Evolutionary conservation across 2,113 vertebrate species (phyloP).

Genomic region (Larimichthys crocea): DNA sequence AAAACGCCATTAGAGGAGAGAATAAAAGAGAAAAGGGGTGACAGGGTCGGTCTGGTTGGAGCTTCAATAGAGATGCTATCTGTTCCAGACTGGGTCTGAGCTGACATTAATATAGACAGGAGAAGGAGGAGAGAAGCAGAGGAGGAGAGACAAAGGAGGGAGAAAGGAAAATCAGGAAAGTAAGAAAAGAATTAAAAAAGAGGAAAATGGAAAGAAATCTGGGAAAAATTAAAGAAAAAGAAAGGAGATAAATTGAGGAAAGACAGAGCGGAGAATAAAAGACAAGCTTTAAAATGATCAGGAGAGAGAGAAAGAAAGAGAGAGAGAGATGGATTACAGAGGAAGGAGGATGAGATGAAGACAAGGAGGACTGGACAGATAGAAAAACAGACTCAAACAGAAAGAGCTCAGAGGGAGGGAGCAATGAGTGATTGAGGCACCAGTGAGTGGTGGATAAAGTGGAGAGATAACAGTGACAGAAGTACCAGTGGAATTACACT

Average conservation of each 20-base stretch:
- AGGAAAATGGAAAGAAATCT: neutral
- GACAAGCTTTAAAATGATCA: neutral
- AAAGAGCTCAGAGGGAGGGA: no score
- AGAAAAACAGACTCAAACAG: constrained; percentile 2
- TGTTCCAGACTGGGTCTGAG: constrained; percentile 46
- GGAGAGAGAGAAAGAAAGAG: neutral
- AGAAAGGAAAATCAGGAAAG: neutral
- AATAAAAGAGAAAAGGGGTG: constrained; percentile 55
- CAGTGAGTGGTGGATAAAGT: constrained; percentile 37
- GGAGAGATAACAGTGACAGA: constrained; percentile 43
- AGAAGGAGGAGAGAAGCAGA: constrained; percentile 6
- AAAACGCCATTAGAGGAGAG: constrained; percentile 54
- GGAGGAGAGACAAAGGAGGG: neutral
- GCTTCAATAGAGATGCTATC: constrained; percentile 75
- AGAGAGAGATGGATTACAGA: constrained; percentile 5
- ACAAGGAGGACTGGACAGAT: constrained; percentile 12
- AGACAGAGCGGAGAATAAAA: neutral
- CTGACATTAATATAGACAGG: constrained; percentile 23
- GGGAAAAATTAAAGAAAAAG: neutral
- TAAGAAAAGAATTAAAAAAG: neutral
- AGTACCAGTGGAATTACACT: neutral
- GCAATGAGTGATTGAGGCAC: constrained; percentile 17
- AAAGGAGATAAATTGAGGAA: neutral
- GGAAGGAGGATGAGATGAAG: constrained; percentile 4
- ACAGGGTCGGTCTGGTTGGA: constrained; percentile 34